Evolutionary conservation across 2,888 invertebrate genomes (phyloP).

Genomic region (Dicyrtomina minuta): DNA sequence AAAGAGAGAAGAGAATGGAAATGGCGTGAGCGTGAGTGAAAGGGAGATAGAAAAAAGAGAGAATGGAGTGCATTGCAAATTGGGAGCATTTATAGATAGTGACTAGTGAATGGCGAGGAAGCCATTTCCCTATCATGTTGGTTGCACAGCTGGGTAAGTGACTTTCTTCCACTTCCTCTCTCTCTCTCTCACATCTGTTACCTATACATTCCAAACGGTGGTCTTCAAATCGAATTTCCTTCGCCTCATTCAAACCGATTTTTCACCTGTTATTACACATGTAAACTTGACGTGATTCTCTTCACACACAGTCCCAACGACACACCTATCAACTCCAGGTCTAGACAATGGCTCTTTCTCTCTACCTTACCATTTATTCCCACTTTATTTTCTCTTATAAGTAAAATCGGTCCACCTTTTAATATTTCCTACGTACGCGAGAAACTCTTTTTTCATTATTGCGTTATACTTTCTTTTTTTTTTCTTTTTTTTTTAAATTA

Average conservation of each 20-base stretch:
- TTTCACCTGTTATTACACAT: slow-evolving; percentile 15
- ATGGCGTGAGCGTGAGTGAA: background rate
- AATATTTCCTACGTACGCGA: too few species aligned
- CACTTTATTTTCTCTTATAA: too few species aligned
- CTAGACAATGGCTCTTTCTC: background rate
- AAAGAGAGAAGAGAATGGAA: too few species aligned
- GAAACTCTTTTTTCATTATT: too few species aligned
- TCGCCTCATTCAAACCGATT: slow-evolving; percentile 12
- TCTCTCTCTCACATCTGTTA: background rate
- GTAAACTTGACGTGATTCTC: too few species aligned
- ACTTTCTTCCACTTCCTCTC: background rate
- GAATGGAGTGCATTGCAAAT: background rate
- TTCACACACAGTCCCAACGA: too few species aligned
- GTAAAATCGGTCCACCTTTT: too few species aligned
- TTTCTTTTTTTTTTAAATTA: too few species aligned
- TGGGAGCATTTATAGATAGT: too few species aligned
- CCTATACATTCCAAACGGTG: slow-evolving; percentile 1
- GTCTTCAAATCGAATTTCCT: slow-evolving; percentile 14
- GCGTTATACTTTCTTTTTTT: too few species aligned
- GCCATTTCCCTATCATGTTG: background rate
- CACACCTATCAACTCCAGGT: too few species aligned
- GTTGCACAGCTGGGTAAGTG: background rate
- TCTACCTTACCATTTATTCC: background rate
- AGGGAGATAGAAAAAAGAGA: background rate
- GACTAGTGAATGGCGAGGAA: background rate